Conservation (phyloP, 2,113 vertebrate species). For the Actenoides hombroni region DNA sequence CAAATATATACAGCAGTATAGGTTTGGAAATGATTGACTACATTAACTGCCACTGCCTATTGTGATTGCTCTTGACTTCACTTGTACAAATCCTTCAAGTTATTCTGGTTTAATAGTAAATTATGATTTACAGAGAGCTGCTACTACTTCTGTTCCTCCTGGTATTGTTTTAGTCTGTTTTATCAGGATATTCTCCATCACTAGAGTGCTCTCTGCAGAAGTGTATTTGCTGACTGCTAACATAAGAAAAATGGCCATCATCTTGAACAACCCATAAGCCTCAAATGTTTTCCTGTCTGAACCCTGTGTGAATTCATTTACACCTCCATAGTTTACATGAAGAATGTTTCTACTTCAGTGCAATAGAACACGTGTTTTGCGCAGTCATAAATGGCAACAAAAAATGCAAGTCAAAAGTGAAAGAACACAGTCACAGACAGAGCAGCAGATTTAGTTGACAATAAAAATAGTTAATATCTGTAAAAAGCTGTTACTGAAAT, state of each 20-base stretch:
- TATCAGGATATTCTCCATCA: not conserved
- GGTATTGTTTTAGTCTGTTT: not conserved
- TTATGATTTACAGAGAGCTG: not conserved
- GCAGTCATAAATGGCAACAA: not conserved
- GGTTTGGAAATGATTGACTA: not conserved
- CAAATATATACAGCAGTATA: not conserved
- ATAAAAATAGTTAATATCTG: not conserved
- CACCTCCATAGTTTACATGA: not conserved
- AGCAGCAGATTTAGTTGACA: not conserved
- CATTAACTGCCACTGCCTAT: not conserved
- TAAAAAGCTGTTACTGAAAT: not conserved
- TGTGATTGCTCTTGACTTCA: not conserved
- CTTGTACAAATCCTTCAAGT: not conserved
- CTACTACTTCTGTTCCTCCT: not conserved
- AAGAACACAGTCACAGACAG: not conserved
- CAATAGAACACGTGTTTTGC: not conserved
- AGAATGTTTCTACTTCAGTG: not conserved
- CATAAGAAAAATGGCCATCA: not conserved
- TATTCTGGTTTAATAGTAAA: not conserved
- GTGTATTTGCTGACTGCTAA: constrained; percentile 2
- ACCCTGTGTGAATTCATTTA: not conserved
- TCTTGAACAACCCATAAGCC: not conserved
- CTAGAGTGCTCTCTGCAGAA: not conserved
- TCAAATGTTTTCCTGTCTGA: not conserved
- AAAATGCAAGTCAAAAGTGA: not conserved